Evolutionary conservation across 2,797 vertebrate species (phyloP).

Genomic region (Steatocranus sp.): DNA sequence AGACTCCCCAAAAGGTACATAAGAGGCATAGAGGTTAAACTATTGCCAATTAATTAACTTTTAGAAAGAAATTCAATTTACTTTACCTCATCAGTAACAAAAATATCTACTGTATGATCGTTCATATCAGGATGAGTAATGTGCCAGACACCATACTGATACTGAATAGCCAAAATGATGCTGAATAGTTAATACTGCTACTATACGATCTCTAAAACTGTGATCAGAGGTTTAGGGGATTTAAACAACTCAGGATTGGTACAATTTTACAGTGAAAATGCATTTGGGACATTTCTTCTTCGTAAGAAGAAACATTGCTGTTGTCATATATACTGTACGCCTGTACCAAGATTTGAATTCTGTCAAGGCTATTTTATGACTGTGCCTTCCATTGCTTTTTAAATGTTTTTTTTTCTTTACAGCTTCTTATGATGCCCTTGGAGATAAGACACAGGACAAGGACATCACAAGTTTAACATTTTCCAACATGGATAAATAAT

Average conservation of each 20-base stretch:
- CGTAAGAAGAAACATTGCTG: constrained; percentile 12
- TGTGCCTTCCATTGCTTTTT: constrained; percentile 17
- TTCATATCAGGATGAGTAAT: background rate
- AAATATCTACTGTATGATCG: background rate
- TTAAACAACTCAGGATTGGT: background rate
- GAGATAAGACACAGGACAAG: constrained; percentile 69
- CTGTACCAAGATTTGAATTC: constrained; percentile 49
- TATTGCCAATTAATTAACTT: fast-evolving
- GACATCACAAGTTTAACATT: constrained; percentile 74
- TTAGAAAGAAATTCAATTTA: background rate
- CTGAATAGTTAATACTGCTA: background rate
- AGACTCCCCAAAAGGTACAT: fast-evolving
- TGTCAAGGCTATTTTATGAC: constrained; percentile 44
- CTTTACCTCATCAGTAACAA: background rate
- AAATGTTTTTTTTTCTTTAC: constrained; percentile 21
- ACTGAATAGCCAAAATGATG: background rate
- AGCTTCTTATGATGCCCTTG: constrained; percentile 66
- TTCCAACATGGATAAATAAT: constrained; percentile 74
- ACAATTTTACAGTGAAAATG: background rate
- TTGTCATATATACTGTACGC: background rate
- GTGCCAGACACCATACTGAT: background rate
- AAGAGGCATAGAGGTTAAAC: background rate
- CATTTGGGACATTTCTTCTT: background rate
- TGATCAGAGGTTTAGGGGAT: background rate
- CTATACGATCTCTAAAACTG: background rate